Evolutionary conservation across 2,113 vertebrate genomes (phyloP).

Genomic region (Bubo blakistoni): DNA sequence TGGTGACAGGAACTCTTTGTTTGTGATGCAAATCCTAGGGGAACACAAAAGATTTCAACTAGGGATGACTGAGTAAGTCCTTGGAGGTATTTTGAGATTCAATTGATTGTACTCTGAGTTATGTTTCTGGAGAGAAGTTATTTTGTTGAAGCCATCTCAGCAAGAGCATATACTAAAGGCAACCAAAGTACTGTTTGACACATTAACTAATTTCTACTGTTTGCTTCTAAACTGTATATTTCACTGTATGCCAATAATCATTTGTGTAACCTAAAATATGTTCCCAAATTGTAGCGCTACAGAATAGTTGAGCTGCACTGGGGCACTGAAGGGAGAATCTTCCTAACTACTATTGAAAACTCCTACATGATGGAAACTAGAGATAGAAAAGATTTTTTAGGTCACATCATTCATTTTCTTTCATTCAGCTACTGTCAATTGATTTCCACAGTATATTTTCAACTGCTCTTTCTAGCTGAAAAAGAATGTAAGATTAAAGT

Average conservation of each 20-base stretch:
- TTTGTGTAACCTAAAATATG: background rate
- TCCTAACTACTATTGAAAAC: background rate
- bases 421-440: background rate
- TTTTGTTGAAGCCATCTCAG: background rate
- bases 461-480: background rate
- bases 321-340: background rate
- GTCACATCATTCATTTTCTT: background rate
- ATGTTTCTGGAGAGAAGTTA: background rate
- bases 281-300: background rate
- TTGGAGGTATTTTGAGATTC: background rate
- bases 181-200: background rate
- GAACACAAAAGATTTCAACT: background rate
- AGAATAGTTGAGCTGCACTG: background rate
- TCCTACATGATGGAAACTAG: background rate
- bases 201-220: background rate
- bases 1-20: background rate
- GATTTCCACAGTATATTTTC: background rate
- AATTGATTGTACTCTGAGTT: background rate
- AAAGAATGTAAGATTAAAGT: background rate
- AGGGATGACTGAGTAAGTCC: background rate
- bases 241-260: background rate
- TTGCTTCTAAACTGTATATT: background rate
- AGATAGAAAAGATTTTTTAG: background rate
- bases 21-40: background rate
- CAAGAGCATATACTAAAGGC: background rate